A percentile compares a stretch with the other conserved stretches of the same genome.
Evolutionary conservation across 2,888 invertebrate genomes (phyloP).

Genomic region (Meiosimyza platycephala): DNA sequence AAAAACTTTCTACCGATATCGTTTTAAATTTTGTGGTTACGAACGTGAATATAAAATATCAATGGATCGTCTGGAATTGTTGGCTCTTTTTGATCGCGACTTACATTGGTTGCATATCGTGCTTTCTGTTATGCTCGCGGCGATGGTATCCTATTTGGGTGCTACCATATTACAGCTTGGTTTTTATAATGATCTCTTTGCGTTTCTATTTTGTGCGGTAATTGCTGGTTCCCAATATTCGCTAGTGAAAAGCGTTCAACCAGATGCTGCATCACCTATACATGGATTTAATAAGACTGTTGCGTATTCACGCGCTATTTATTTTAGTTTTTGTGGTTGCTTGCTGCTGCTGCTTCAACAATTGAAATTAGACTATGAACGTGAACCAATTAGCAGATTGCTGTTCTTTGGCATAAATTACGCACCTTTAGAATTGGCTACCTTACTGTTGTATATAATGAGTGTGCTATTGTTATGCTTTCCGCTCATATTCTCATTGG

Average conservation of each 20-base stretch:
- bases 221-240: constrained; percentile 98
- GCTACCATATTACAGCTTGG: constrained; percentile 83
- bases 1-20: constrained; percentile 66
- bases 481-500: constrained; percentile 93
- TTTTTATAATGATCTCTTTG: constrained; percentile 91
- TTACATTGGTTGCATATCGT: constrained; percentile 79
- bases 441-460: constrained; percentile 78
- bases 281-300: constrained; percentile 97
- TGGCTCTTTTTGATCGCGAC: constrained; percentile 94
- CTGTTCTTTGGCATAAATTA: constrained; percentile 61
- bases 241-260: constrained; percentile 96
- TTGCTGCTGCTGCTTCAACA: constrained; percentile 68
- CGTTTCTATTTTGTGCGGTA: constrained; percentile 96
- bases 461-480: constrained; percentile 87
- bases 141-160: constrained; percentile 87
- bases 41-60: constrained; percentile 76
- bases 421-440: constrained; percentile 73
- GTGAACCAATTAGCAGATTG: constrained; percentile 29
- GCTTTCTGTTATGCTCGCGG: constrained; percentile 84
- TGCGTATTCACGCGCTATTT: constrained; percentile 92
- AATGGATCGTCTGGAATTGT: constrained; percentile 90
- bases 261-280: constrained; percentile 97
- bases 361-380: constrained; percentile 53
- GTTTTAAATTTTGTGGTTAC: constrained; percentile 60
- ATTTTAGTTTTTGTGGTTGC: constrained; percentile 85